Evolutionary conservation across 2,888 invertebrate genomes (phyloP).

Genomic region (Tenthredo livida): DNA sequence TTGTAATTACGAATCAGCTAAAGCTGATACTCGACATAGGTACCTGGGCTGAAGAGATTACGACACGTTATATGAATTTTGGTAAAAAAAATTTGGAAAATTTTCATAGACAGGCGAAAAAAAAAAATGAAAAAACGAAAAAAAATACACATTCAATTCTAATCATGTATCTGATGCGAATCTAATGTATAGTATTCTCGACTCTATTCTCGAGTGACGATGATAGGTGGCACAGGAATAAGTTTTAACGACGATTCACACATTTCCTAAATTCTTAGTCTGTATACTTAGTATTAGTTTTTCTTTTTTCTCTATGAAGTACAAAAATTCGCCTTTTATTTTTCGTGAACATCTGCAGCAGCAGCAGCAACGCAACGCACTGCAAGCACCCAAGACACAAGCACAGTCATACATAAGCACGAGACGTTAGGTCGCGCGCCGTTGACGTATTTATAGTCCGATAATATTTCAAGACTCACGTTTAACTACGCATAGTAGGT

Average conservation of each 20-base stretch:
- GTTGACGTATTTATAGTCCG: constrained; percentile 52
- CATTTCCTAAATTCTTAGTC: neutral
- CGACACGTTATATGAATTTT: neutral
- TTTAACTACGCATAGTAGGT: constrained; percentile 40
- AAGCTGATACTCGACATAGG: neutral
- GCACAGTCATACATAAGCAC: neutral
- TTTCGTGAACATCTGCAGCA: constrained; percentile 27
- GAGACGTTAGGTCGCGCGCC: constrained; percentile 45
- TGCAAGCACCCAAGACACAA: neutral
- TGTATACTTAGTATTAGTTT: neutral
- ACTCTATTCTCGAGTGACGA: neutral
- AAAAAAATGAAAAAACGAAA: neutral
- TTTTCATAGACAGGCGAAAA: neutral
- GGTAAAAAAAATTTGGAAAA: too few species aligned
- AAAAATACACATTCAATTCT: neutral
- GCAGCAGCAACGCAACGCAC: neutral
- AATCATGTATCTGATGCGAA: too few species aligned
- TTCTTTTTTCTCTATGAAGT: neutral
- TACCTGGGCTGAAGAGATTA: neutral
- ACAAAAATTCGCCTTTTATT: constrained; percentile 18
- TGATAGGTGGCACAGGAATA: neutral
- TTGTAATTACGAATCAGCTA: neutral
- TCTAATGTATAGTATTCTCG: too few species aligned
- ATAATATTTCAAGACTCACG: constrained; percentile 49
- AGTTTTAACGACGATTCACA: constrained; percentile 30